Conservation (phyloP, 2,888 invertebrate species). For the Brenthis hecate region DNA sequence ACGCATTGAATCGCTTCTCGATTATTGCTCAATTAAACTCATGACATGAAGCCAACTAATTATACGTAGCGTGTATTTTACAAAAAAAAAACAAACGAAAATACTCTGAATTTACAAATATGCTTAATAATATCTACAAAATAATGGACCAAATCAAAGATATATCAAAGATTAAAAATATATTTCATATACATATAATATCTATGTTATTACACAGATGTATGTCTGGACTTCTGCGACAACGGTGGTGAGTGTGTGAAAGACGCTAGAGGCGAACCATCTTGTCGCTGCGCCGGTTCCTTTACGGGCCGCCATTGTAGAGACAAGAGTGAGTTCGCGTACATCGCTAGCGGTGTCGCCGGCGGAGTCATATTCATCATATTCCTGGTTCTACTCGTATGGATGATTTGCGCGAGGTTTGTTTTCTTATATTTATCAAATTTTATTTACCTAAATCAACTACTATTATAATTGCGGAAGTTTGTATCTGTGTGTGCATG, state of each 20-base stretch:
- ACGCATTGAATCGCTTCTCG: too few species aligned
- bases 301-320: constrained; percentile 95
- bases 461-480: too few species aligned
- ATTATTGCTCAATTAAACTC: too few species aligned
- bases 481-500: too few species aligned
- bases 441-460: too few species aligned
- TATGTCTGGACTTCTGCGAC: constrained; percentile 92
- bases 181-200: not conserved
- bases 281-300: constrained; percentile 94
- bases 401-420: constrained; percentile 97
- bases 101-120: too few species aligned
- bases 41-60: too few species aligned
- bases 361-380: constrained; percentile 97
- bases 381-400: constrained; percentile 94
- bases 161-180: too few species aligned
- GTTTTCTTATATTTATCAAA: constrained; percentile 26
- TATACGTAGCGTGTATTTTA: too few species aligned
- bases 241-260: constrained; percentile 95
- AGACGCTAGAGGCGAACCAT: constrained; percentile 90
- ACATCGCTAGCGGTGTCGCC: constrained; percentile 96
- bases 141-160: too few species aligned
- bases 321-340: constrained; percentile 96
- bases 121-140: too few species aligned
- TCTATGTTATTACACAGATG: constrained; percentile 76
- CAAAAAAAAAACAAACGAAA: too few species aligned